Evolutionary conservation across 1,140 invertebrate species (phyloP).

Genomic region (Megalonaias nervosa): DNA sequence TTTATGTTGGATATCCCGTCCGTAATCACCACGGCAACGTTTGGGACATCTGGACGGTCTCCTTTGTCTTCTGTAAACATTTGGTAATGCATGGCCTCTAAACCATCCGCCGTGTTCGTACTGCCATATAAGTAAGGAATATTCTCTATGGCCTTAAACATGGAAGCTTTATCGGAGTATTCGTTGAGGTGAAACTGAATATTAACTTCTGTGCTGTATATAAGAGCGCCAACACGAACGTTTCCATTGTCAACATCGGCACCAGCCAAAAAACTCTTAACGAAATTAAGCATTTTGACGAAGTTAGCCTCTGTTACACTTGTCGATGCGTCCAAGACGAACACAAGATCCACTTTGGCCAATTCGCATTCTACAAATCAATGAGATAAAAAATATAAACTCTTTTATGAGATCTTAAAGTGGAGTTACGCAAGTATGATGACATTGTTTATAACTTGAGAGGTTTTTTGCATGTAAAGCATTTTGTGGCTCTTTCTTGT

Average conservation of each 20-base stretch:
- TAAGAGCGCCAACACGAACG: constrained; percentile 35
- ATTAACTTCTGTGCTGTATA: constrained; percentile 29
- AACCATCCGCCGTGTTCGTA: constrained; percentile 32
- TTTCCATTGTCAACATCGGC: constrained; percentile 32
- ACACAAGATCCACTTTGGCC: constrained; percentile 45
- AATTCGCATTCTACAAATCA: constrained; percentile 35
- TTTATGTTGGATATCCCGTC: constrained; percentile 57
- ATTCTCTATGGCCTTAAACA: constrained; percentile 24
- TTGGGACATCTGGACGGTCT: constrained; percentile 26
- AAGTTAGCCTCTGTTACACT: constrained; percentile 49
- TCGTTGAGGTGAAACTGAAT: constrained; percentile 42
- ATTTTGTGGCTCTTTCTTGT: no score
- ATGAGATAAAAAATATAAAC: neutral
- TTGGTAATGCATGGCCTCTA: constrained; percentile 24
- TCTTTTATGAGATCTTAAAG: no score
- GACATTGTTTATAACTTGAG: no score
- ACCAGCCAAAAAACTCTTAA: constrained; percentile 26
- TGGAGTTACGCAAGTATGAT: no score
- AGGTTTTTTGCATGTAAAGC: no score
- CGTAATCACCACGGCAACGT: constrained; percentile 43
- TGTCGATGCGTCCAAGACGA: constrained; percentile 49
- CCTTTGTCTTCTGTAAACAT: constrained; percentile 23
- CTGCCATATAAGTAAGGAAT: constrained; percentile 39
- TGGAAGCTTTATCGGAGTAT: constrained; percentile 12
- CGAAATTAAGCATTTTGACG: constrained; percentile 40